phyloP scores from a whole-genome alignment of 2,888 invertebrate genomes.

The Papilio gigon region DNA sequence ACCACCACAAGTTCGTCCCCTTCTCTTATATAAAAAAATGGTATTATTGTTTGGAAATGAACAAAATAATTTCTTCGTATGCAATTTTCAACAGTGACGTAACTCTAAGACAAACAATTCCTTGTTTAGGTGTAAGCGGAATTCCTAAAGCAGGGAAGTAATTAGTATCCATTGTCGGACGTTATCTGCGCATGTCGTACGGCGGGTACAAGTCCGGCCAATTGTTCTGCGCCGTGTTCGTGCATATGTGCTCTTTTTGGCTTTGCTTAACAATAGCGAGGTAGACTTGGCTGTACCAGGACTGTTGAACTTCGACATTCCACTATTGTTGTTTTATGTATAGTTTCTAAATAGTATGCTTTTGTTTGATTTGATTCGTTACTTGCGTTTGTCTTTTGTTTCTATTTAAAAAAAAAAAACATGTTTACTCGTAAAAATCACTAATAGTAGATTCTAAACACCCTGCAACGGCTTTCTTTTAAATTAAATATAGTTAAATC shows the following conservation, averaged over 20 bases:
- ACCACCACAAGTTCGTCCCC: no score
- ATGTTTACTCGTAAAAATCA: no score
- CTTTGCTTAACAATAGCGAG: constrained; percentile 30
- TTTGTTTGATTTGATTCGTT: background rate
- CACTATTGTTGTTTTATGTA: constrained; percentile 9
- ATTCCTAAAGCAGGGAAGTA: constrained; percentile 62
- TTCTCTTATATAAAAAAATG: background rate
- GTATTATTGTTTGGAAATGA: no score
- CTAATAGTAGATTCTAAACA: no score
- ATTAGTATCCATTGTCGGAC: constrained; percentile 76
- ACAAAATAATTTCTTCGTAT: no score
- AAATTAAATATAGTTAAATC: no score
- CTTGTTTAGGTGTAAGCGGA: constrained; percentile 6
- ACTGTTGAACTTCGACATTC: constrained; percentile 19
- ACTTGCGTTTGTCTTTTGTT: no score
- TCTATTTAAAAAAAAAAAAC: no score
- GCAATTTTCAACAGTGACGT: no score
- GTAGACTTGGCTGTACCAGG: background rate
- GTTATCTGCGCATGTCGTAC: constrained; percentile 70
- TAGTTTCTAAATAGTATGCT: background rate
- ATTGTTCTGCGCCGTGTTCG: constrained; percentile 54
- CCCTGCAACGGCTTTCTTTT: no score
- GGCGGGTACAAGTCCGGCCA: constrained; percentile 42
- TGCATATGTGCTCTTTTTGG: constrained; percentile 42
- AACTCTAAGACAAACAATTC: constrained; percentile 5